Base-by-base conservation (phyloP, 2,113 vertebrate genomes). In the Stigmatopora nigra region DNA sequence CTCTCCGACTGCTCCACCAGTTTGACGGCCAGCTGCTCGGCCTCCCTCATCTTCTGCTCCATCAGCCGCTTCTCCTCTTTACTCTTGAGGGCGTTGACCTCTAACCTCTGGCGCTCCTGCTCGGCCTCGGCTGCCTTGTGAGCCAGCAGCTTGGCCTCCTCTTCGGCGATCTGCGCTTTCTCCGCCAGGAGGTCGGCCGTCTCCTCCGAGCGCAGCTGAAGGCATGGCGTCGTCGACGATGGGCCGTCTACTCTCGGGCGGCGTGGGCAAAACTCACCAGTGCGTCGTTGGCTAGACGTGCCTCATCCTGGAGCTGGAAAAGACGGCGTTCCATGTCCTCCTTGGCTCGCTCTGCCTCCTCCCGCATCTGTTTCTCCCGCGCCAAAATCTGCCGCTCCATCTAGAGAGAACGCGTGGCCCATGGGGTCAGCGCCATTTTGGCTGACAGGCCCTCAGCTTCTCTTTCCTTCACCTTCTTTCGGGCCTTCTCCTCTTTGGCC, bases 41-140 rank as follows among this genome's bases (percentile, higher is more conserved):
- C 92, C 83, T 97, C 94, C 69, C 92, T 88, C 93, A 95, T 94
- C 89, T 97, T 95, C 85, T 96, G 94, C 86, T 97, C 94, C 92
- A 96, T 95, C 82, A 93, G 88, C 14, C 93, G 85, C 68, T 94
- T 93, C 80, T 96, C 95, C 77, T 96, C 94, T 82, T 95, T 94
- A 72, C 91, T 94, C 71, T 95, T 95, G 81, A 94, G 86, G 19
- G 94, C 94, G 0, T 93, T 88, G 78, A 94, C 88, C 85, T 95
- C 93, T 77, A 96, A 86, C 76, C 93, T 90, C 80, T 94, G 94
- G 5, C 92, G 84, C 5, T 97, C 93, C 75, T 95, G 93, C 80
- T 96, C 93, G 0, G 95, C 92, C 38, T 97, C 95, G 0, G 93
- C 95, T 15, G 94, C 95, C 44, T 93, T 95, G 85, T 95, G 95